phyloP scores from a whole-genome alignment of 1,140 invertebrate species.

The Condylostylus longicornis region DNA sequence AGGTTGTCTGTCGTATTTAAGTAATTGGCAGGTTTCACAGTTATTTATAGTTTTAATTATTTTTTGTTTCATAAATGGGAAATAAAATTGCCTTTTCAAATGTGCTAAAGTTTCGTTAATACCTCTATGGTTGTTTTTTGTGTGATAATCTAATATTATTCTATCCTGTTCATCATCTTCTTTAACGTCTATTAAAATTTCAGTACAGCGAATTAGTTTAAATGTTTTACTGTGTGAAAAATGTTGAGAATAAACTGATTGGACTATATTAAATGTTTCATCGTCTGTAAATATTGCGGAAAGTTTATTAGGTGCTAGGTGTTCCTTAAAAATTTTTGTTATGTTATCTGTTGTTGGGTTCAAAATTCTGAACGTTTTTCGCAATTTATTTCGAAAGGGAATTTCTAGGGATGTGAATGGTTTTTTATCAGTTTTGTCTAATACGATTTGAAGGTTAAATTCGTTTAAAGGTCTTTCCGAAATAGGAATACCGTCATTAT shows the following conservation, averaged over 20 bases:
- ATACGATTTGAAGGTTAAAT: slow-evolving; percentile 8
- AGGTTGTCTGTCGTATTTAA: slow-evolving; percentile 18
- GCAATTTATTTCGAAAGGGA: slow-evolving; percentile 7
- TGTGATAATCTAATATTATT: slow-evolving; percentile 21
- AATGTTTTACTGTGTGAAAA: slow-evolving; percentile 13
- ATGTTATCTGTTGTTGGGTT: slow-evolving; percentile 6
- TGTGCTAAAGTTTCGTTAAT: slow-evolving; percentile 26
- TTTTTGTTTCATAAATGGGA: slow-evolving; percentile 22
- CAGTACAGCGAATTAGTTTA: slow-evolving; percentile 14
- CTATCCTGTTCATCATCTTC: slow-evolving; percentile 15
- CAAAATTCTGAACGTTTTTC: slow-evolving; percentile 5
- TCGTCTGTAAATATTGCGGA: slow-evolving; percentile 10
- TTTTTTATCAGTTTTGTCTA: slow-evolving; percentile 4
- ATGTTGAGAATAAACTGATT: slow-evolving; percentile 8
- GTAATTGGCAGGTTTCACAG: slow-evolving; percentile 14
- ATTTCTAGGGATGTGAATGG: slow-evolving; percentile 7
- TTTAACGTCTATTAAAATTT: slow-evolving; percentile 16
- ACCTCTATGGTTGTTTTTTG: slow-evolving; percentile 23
- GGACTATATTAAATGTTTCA: slow-evolving; percentile 7
- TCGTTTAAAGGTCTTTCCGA: slow-evolving; percentile 12
- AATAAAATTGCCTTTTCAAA: slow-evolving; percentile 24
- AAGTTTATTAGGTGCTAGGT: slow-evolving; percentile 6
- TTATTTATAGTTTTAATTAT: slow-evolving; percentile 13
- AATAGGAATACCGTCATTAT: slow-evolving; percentile 7
- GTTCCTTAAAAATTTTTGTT: slow-evolving; percentile 11